Evolutionary conservation across 2,113 vertebrate genomes (phyloP).

Genomic region (Ceyx cyanopectus): DNA sequence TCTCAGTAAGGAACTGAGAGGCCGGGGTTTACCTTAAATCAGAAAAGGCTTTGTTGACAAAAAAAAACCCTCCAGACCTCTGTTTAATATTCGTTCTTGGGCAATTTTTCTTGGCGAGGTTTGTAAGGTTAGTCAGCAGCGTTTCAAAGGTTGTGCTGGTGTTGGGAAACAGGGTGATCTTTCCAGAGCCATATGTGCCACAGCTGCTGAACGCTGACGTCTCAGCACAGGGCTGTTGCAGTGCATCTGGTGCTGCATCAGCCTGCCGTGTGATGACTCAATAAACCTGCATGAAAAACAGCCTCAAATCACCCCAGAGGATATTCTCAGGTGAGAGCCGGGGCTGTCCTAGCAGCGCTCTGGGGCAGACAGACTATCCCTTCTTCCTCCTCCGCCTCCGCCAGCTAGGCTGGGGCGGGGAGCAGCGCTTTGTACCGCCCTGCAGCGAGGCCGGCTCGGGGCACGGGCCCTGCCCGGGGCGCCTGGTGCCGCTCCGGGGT

Average conservation of each 20-base stretch:
- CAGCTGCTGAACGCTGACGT: neutral
- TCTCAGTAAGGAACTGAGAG: neutral
- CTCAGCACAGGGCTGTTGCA: neutral
- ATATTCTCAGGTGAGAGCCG: too few relatives aligned
- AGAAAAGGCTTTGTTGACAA: neutral
- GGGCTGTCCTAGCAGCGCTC: rapidly evolving
- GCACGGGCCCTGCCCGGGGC: neutral
- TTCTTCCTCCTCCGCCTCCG: neutral
- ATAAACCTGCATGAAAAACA: neutral
- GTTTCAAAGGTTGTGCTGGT: neutral
- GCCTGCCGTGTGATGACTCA: rapidly evolving
- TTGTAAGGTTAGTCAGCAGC: neutral
- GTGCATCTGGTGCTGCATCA: neutral
- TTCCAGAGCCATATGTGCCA: neutral
- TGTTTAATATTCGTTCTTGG: neutral
- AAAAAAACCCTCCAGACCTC: neutral
- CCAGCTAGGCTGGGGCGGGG: neutral
- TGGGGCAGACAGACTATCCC: too few relatives aligned
- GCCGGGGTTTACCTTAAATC: neutral
- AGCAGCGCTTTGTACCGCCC: rapidly evolving
- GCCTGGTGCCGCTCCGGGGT: rapidly evolving
- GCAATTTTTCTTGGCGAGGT: neutral
- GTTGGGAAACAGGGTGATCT: neutral
- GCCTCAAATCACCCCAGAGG: neutral
- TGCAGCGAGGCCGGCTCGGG: neutral